Base-by-base conservation (phyloP, 2,797 vertebrate species). In the Ctenopoma multispine region DNA sequence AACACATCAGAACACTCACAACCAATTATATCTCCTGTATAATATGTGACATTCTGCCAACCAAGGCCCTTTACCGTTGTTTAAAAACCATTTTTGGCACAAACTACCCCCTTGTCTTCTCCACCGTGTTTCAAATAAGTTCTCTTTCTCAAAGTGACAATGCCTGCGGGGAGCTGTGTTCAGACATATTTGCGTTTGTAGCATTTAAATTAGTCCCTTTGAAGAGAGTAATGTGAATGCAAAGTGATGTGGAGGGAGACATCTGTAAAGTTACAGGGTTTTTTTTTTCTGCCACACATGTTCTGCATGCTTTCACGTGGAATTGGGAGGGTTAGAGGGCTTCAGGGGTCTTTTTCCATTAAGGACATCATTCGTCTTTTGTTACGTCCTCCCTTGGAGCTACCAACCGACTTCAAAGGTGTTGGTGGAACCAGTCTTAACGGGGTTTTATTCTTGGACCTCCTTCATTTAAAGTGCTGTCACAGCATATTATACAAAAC, bases 341-440 rank as follows among this genome's bases (percentile, higher is more conserved):
- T 87, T 65, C 82, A 9, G 84, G 81, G 88, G 61, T 80, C 72
- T 84, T 90, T 90, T 90, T 89, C 83, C 67, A 88, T 89, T 86
- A 87, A 81, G 73, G 61, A 84, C 79, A 77, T 85, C 68, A 88
- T 89, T 89, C 80, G 29, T 72, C 51, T 54, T 59, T 70, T 62
- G 63, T 85, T 72, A 63, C 18, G 8, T 86, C 77, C 69, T 82
- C 67, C 63, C 81, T 57, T 50, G 49, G 44, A 90, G 86, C 82
- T 58, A 72, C 51, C 21, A 56, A 64, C 72, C 10, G 23, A 90
- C 84, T 87, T 91, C 90, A 90, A 92, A 93, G 90, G 81, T 89
- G 84, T 70, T 61, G 54, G 54, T 75, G 72, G 70, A 85, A 85
- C 79, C 63, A 43, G 54, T 77, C 58, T 81, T 77, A 83, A 84